phyloP scores from a whole-genome alignment of 2,113 vertebrate genomes.

The Hystrix cristata region DNA sequence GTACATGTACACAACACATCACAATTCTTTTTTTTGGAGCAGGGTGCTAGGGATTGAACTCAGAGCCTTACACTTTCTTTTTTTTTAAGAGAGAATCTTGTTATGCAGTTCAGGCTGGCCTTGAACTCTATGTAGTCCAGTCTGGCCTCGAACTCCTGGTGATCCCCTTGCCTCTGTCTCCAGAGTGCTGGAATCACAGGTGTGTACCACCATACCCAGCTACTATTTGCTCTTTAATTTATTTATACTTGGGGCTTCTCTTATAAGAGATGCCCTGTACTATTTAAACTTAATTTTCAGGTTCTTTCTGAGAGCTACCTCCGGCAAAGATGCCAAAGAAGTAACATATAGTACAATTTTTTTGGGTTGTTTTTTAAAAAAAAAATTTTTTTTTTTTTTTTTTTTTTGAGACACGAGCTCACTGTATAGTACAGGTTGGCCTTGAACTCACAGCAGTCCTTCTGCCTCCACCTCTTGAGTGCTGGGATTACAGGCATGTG shows the following conservation, averaged over 20 bases:
- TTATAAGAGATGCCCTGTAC: neutral
- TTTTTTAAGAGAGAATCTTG: neutral
- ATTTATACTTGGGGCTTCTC: neutral
- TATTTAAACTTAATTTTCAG: neutral
- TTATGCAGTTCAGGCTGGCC: neutral
- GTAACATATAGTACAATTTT: neutral
- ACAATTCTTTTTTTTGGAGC: too few relatives aligned
- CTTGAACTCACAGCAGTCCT: too few relatives aligned
- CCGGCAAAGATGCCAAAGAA: neutral
- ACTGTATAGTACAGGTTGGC: too few relatives aligned
- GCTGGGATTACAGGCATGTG: too few relatives aligned
- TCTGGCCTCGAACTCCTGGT: neutral
- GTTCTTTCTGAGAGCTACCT: neutral
- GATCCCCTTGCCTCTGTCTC: neutral
- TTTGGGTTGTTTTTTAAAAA: too few relatives aligned
- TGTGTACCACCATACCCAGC: neutral
- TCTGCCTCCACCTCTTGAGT: too few relatives aligned
- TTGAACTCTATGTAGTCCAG: neutral
- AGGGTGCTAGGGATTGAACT: too few relatives aligned
- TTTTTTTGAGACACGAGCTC: too few relatives aligned
- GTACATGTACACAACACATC: too few relatives aligned
- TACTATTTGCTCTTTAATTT: neutral
- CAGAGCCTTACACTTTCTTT: neutral
- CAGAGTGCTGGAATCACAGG: neutral
- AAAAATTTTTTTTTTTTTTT: too few relatives aligned